These are phyloP conservation scores for Varroa destructor DNA, from an alignment of 1,140 invertebrate genomes.

Conservation along the genomic window DNA sequence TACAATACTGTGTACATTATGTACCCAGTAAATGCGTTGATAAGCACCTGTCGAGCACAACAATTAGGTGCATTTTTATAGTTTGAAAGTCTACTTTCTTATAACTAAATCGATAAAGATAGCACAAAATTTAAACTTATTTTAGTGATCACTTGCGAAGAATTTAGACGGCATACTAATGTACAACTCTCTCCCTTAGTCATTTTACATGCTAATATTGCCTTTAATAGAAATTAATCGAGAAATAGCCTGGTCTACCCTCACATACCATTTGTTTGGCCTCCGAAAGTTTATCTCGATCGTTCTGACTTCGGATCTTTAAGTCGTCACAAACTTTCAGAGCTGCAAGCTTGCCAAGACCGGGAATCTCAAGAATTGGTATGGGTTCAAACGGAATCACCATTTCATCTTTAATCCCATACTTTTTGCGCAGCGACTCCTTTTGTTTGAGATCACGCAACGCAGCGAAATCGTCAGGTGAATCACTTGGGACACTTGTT, in stretches of 20 bases:
- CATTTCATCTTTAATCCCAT: conserved; percentile 82
- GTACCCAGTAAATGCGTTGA: no score
- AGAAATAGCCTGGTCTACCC: neutral
- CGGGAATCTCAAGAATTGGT: conserved; percentile 82
- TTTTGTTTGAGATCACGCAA: conserved; percentile 91
- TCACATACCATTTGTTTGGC: conserved; percentile 65
- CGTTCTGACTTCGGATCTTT: conserved; percentile 95
- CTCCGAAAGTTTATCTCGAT: conserved; percentile 76
- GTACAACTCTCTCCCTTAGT: no score
- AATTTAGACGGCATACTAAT: no score
- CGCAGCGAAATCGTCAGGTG: conserved; percentile 95
- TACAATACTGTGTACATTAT: no score
- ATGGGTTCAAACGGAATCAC: conserved; percentile 69
- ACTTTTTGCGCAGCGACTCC: conserved; percentile 78
- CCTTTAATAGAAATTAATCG: neutral
- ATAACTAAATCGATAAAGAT: no score
- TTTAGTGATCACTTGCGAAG: no score
- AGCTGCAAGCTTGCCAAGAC: conserved; percentile 70
- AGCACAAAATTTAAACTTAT: no score
- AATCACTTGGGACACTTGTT: conserved; percentile 94
- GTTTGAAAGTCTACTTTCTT: no score
- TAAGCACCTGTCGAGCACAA: no score
- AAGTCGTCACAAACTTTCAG: conserved; percentile 69
- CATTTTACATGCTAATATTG: no score
- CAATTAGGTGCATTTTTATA: no score